These are phyloP conservation scores for Synergus umbraculus DNA, from an alignment of 2,888 invertebrate species.

Conservation along the genomic window DNA sequence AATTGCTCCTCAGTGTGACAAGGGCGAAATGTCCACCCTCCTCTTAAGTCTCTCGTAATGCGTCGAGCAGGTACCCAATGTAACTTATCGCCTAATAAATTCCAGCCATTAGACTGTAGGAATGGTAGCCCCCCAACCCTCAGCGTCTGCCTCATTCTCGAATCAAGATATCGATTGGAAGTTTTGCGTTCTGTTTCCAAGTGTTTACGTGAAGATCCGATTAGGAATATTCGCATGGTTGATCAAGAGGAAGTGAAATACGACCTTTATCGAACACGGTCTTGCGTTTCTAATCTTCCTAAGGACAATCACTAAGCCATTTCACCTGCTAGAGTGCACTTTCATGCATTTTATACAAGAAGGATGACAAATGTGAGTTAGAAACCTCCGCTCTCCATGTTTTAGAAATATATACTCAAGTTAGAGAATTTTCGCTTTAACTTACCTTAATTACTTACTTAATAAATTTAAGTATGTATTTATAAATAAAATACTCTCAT, in stretches of 20 bases:
- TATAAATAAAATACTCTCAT: background rate
- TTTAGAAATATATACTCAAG: background rate
- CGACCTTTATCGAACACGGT: slow-evolving; percentile 28
- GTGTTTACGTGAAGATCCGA: slow-evolving; percentile 33
- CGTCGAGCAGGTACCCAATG: slow-evolving; percentile 43
- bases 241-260: slow-evolving; percentile 39
- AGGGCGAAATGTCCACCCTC: slow-evolving; percentile 16
- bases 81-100: slow-evolving; percentile 51
- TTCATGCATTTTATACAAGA: slow-evolving; percentile 28
- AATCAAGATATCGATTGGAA: slow-evolving; percentile 44
- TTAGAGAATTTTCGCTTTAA: background rate
- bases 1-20: background rate
- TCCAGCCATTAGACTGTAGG: slow-evolving; percentile 48
- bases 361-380: slow-evolving; percentile 31
- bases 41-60: slow-evolving; percentile 28
- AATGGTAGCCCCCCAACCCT: slow-evolving; percentile 39
- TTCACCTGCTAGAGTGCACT: slow-evolving; percentile 38
- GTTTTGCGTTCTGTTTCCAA: slow-evolving; percentile 35
- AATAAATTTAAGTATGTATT: too few relatives aligned
- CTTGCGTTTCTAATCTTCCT: slow-evolving; percentile 35
- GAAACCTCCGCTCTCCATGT: background rate
- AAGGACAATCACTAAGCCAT: slow-evolving; percentile 28
- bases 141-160: slow-evolving; percentile 41
- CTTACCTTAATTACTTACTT: too few relatives aligned
- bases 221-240: slow-evolving; percentile 40